Base-by-base conservation (phyloP, 1,140 invertebrate genomes). In the Drosophila gunungcola region DNA sequence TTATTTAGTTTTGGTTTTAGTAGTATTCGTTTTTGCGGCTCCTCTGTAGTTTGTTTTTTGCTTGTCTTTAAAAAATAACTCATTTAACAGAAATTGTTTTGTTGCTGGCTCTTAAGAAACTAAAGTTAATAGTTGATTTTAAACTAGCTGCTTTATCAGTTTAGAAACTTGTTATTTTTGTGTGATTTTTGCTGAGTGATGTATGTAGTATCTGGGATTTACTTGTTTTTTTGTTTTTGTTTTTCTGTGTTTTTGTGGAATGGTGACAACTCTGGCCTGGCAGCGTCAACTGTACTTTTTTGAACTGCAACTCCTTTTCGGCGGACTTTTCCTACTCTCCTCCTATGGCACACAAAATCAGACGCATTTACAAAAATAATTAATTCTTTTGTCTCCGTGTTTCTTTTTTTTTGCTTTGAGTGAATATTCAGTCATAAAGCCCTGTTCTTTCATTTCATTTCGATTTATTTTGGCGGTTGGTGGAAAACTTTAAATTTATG, bases 341-440 rank as follows among this genome's bases (percentile, higher is more conserved):
- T 78, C 48, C 52, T 88, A 88, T 88, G 83, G 83, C 83, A 88
- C 83, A 89, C 83, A 65, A 76, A 82, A 79, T 86, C 78, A 86
- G 79, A 88, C 67, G 83, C 84, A 54, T 73, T 60, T 88, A 88
- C 79, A 89, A 89, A 83, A 88, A 88, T 89, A 88, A 80, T 61
- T 36, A 41, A 41, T 36, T 49, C 34, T 36, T 46, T 43, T 38
- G 34, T 39, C 45, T 53, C 36, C 61, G 27, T 21, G 27, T 21
- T 52, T 60, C 41, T 36, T 46, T 29, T 38, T 38, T 46, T 65
- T 73, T 41, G 34, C 48, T 69, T 60, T 83, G 65, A 76, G 83
- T 68, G 79, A 82, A 77, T 63, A 61, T 86, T 85, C 82, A 85
- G 82, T 86, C 82, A 55, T 69, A 52, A 46, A 65, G n/a, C 60